Evolutionary conservation across 2,888 invertebrate genomes (phyloP).

Genomic region (Nemoura dubitans): DNA sequence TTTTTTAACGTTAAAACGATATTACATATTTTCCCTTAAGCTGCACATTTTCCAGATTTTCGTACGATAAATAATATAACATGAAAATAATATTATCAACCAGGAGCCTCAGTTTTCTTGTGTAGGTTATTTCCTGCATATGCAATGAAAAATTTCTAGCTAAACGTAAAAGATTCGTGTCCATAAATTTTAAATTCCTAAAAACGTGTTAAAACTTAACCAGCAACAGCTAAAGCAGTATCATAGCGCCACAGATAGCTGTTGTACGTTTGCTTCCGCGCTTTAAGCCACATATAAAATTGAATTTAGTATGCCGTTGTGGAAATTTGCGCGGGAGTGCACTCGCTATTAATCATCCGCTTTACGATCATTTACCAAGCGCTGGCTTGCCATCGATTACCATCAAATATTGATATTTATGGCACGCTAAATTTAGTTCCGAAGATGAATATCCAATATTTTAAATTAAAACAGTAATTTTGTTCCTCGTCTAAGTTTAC

Average conservation of each 20-base stretch:
- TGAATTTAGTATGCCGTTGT: neutral
- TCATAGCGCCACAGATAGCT: neutral
- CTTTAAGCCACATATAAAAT: neutral
- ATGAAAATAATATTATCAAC: neutral
- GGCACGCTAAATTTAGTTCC: conserved; percentile 19
- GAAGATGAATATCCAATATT: conserved; percentile 44
- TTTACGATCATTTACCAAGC: neutral
- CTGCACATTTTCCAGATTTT: neutral
- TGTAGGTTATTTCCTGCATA: neutral
- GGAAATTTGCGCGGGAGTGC: neutral
- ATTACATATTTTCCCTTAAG: neutral
- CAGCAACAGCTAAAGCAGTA: neutral
- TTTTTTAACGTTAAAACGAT: neutral
- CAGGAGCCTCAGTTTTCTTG: neutral
- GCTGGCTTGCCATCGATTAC: conserved; percentile 17
- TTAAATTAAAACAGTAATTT: conserved; percentile 44
- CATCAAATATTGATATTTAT: conserved; percentile 43
- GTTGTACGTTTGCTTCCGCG: neutral
- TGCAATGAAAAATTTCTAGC: neutral
- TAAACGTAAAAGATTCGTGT: neutral
- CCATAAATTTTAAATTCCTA: neutral
- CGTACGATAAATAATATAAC: neutral
- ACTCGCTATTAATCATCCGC: neutral
- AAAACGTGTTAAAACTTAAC: neutral
- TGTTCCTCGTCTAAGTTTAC: conserved; percentile 1